phyloP scores from a whole-genome alignment of 2,113 vertebrate genomes.

The Labeo catla region DNA sequence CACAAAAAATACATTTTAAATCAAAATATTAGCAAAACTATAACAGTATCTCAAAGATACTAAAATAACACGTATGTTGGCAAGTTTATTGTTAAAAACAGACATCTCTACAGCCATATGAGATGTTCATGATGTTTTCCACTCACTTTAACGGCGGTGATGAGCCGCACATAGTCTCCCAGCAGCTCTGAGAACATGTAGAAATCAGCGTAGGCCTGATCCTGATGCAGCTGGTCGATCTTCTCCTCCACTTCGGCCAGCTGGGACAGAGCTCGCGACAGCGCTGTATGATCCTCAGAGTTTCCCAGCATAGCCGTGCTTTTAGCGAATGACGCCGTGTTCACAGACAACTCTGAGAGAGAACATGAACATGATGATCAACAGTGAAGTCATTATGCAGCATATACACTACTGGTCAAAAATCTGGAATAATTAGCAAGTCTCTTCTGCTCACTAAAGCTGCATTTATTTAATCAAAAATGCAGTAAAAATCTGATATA shows the following conservation, averaged over 20 bases:
- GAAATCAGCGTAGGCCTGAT: slow-evolving; percentile 95
- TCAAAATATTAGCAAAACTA: no score
- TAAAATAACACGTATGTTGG: no score
- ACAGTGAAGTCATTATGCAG: not conserved
- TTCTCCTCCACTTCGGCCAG: slow-evolving; percentile 99
- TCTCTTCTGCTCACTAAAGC: no score
- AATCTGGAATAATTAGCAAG: not conserved
- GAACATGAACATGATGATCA: not conserved
- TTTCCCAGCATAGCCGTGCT: slow-evolving; percentile 98
- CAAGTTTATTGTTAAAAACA: no score
- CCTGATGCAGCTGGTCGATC: slow-evolving; percentile 95
- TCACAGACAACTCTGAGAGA: slow-evolving; percentile 87
- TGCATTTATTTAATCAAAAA: no score
- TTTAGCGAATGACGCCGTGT: slow-evolving; percentile 95
- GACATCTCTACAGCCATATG: no score
- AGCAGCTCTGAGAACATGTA: slow-evolving; percentile 94
- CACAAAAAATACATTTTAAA: no score
- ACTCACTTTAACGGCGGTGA: slow-evolving; percentile 91
- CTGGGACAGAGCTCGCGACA: slow-evolving; percentile 94
- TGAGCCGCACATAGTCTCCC: slow-evolving; percentile 94
- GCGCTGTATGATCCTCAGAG: slow-evolving; percentile 96
- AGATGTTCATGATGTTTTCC: no score
- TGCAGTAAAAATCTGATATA: no score
- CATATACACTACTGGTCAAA: no score
- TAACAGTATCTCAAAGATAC: no score